phyloP scores from a whole-genome alignment of 2,888 invertebrate species.

The Hirtodrosophila confusa region DNA sequence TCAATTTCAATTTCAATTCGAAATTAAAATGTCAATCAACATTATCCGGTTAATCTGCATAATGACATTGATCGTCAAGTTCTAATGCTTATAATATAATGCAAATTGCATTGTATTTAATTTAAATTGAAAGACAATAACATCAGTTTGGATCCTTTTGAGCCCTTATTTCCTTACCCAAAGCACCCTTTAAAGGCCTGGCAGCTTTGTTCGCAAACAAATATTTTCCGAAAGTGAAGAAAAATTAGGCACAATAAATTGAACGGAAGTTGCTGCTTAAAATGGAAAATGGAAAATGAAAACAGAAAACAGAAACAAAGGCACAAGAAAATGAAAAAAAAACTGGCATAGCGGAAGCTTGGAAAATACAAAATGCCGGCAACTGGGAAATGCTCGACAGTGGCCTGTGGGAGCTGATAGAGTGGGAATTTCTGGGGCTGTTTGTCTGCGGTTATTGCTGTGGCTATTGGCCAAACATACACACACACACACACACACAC shows the following conservation, averaged over 20 bases:
- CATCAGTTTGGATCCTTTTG: slow-evolving; percentile 7
- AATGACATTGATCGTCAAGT: not conserved
- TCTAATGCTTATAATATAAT: not conserved
- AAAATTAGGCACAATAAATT: slow-evolving; percentile 81
- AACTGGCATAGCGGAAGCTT: slow-evolving; percentile 38
- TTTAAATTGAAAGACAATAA: slow-evolving; percentile 36
- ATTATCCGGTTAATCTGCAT: not conserved
- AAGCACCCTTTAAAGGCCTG: slow-evolving; percentile 40
- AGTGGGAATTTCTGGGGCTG: slow-evolving; percentile 38
- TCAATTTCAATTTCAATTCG: no score
- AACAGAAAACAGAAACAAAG: slow-evolving; percentile 28
- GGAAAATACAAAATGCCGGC: slow-evolving; percentile 23
- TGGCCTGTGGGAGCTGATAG: not conserved
- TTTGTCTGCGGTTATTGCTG: slow-evolving; percentile 62
- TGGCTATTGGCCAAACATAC: slow-evolving; percentile 51
- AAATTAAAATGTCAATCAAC: not conserved
- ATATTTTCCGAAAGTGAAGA: slow-evolving; percentile 68
- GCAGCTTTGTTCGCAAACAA: slow-evolving; percentile 38
- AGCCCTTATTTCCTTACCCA: slow-evolving; percentile 6
- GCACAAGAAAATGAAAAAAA: slow-evolving; percentile 11
- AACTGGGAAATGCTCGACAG: slow-evolving; percentile 30
- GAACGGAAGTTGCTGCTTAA: slow-evolving; percentile 78
- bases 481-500: slow-evolving; percentile 1
- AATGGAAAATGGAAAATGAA: slow-evolving; percentile 61
- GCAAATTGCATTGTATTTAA: slow-evolving; percentile 23